phyloP scores from a whole-genome alignment of 2,888 invertebrate species.

The Eristalinus sepulchralis region DNA sequence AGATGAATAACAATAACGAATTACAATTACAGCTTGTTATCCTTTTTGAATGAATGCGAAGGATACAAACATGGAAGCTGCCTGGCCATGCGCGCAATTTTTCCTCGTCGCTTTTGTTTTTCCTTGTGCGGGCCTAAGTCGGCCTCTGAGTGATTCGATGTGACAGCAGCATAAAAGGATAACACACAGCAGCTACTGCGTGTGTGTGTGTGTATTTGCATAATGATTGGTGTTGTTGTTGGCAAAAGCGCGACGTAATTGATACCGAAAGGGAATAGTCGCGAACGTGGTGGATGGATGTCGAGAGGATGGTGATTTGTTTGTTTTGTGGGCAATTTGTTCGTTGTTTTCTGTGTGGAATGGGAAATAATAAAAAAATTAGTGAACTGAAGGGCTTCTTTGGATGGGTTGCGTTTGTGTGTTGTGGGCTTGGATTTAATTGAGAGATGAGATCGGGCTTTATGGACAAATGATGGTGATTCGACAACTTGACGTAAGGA shows the following conservation, averaged over 20 bases:
- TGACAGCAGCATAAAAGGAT: constrained; percentile 58
- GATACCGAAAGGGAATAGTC: constrained; percentile 53
- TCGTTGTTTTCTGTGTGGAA: constrained; percentile 42
- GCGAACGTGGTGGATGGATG: constrained; percentile 17
- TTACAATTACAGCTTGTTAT: constrained; percentile 66
- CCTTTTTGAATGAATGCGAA: constrained; percentile 61
- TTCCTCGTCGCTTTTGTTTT: constrained; percentile 56
- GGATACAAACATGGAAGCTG: constrained; percentile 58
- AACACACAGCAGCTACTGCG: not conserved
- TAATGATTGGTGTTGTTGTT: constrained; percentile 25
- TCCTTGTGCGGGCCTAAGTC: constrained; percentile 49
- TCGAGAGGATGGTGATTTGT: constrained; percentile 52
- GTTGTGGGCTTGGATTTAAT: constrained; percentile 31
- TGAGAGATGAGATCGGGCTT: constrained; percentile 44
- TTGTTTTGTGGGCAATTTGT: constrained; percentile 68
- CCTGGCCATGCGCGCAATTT: constrained; percentile 75
- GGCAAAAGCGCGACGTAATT: constrained; percentile 40
- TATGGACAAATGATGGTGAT: constrained; percentile 19
- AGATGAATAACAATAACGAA: constrained; percentile 69
- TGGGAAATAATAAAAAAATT: not conserved
- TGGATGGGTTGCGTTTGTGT: not conserved
- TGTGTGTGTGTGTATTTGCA: constrained; percentile 47
- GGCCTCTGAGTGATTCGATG: constrained; percentile 48
- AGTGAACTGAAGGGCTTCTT: not conserved
- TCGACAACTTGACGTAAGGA: not conserved